Evolutionary conservation across 2,113 vertebrate species (phyloP).

Genomic region (Crypturellus undulatus): DNA sequence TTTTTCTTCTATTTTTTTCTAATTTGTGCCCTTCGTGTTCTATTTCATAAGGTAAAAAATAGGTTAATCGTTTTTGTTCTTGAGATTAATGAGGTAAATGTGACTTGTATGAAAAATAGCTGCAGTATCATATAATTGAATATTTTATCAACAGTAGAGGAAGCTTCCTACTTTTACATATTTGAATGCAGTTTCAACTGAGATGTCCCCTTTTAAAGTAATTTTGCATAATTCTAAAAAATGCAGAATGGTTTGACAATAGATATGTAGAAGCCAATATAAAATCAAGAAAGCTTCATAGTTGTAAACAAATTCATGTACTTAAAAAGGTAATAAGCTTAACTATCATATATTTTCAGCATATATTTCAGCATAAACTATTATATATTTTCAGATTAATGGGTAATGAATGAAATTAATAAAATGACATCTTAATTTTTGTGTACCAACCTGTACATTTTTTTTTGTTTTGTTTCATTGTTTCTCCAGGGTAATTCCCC

Average conservation of each 20-base stretch:
- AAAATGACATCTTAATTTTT: not conserved
- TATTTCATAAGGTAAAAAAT: not conserved
- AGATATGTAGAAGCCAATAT: not conserved
- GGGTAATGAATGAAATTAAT: not conserved
- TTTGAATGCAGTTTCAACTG: not conserved
- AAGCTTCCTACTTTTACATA: not conserved
- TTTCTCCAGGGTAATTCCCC: slow-evolving; percentile 90
- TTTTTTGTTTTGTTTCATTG: not conserved
- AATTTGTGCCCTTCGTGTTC: not conserved
- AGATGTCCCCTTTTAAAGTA: not conserved
- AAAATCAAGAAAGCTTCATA: not conserved
- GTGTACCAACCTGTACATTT: not conserved
- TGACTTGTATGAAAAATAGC: not conserved
- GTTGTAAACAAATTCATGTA: not conserved
- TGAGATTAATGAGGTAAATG: not conserved
- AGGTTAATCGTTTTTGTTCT: not conserved
- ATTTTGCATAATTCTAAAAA: not conserved
- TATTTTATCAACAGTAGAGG: not conserved
- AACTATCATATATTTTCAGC: not conserved
- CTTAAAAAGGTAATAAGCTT: not conserved
- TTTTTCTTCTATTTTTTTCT: not conserved
- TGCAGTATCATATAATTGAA: not conserved
- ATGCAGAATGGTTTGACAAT: not conserved
- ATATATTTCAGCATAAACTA: not conserved
- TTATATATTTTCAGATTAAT: not conserved